These are phyloP conservation scores for Pluvianellus socialis DNA, from an alignment of 2,113 vertebrate species.

Conservation along the genomic window DNA sequence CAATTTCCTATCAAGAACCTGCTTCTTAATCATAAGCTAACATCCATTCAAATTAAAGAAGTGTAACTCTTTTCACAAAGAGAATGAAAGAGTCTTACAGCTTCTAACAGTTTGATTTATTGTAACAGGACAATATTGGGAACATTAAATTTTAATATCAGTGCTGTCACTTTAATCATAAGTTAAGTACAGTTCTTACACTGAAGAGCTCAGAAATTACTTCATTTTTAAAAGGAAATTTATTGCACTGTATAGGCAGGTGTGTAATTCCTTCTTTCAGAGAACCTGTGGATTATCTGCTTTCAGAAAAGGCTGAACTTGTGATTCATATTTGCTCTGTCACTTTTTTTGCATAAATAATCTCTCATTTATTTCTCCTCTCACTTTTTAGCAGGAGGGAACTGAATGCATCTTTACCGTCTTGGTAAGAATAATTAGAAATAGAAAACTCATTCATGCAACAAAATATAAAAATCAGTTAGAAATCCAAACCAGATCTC, in stretches of 20 bases:
- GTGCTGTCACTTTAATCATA: slow-evolving; percentile 60
- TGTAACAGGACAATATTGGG: slow-evolving; percentile 64
- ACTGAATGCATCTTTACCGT: not conserved
- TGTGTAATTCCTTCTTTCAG: slow-evolving; percentile 53
- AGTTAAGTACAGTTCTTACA: slow-evolving; percentile 57
- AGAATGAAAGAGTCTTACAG: not conserved
- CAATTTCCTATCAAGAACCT: slow-evolving; percentile 11
- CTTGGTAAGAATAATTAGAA: not conserved
- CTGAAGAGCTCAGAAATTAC: slow-evolving; percentile 63
- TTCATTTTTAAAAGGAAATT: slow-evolving; percentile 65
- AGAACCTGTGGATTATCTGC: slow-evolving; percentile 6
- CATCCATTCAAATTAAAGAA: slow-evolving; percentile 61
- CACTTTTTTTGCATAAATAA: not conserved
- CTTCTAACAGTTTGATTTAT: slow-evolving; percentile 69
- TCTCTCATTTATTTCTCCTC: slow-evolving; percentile 14
- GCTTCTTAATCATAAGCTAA: slow-evolving; percentile 46
- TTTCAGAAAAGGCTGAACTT: slow-evolving; percentile 33
- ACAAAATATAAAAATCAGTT: not conserved
- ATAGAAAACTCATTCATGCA: not conserved
- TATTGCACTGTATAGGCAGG: slow-evolving; percentile 46
- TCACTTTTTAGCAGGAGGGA: not conserved
- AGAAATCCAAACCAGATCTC: not conserved
- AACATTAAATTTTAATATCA: slow-evolving; percentile 71
- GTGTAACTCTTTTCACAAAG: slow-evolving; percentile 36
- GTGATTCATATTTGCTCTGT: slow-evolving; percentile 12